A percentile compares a stretch with the other conserved stretches of the same genome.
Evolutionary conservation across 2,888 invertebrate species (phyloP).

Genomic region (Boloria euphrosyne): DNA sequence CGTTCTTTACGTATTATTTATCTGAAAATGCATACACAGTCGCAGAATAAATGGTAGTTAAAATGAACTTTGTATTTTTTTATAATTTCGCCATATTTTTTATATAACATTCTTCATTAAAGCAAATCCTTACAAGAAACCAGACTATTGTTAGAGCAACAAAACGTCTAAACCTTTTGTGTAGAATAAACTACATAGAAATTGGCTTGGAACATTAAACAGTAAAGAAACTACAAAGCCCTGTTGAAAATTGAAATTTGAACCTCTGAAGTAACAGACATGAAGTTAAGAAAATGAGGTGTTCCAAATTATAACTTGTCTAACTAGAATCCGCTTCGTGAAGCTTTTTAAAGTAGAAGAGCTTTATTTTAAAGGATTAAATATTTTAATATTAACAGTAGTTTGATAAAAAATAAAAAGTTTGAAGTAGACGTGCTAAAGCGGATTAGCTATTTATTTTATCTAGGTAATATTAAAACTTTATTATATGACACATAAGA

Average conservation of each 20-base stretch:
- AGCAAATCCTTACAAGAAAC: slow-evolving; percentile 11
- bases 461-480: too few species aligned
- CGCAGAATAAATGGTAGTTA: too few species aligned
- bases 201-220: slow-evolving; percentile 30
- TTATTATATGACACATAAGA: too few species aligned
- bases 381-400: background rate
- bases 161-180: slow-evolving; percentile 19
- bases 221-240: slow-evolving; percentile 31
- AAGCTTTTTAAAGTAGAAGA: slow-evolving; percentile 7
- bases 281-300: slow-evolving; percentile 46
- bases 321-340: slow-evolving; percentile 22
- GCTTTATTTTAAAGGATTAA: slow-evolving; percentile 13
- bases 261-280: slow-evolving; percentile 38
- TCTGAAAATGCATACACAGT: too few species aligned
- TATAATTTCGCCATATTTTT: too few species aligned
- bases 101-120: background rate
- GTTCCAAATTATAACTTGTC: slow-evolving; percentile 50
- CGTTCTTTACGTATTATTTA: too few species aligned
- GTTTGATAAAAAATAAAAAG: too few species aligned
- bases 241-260: slow-evolving; percentile 47
- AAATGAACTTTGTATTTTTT: too few species aligned
- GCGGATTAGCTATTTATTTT: too few species aligned
- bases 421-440: too few species aligned
- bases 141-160: slow-evolving; percentile 6
- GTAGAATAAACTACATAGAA: slow-evolving; percentile 21